Evolutionary conservation across 1,140 invertebrate species (phyloP).

Genomic region (Caenorhabditis brenneri): DNA sequence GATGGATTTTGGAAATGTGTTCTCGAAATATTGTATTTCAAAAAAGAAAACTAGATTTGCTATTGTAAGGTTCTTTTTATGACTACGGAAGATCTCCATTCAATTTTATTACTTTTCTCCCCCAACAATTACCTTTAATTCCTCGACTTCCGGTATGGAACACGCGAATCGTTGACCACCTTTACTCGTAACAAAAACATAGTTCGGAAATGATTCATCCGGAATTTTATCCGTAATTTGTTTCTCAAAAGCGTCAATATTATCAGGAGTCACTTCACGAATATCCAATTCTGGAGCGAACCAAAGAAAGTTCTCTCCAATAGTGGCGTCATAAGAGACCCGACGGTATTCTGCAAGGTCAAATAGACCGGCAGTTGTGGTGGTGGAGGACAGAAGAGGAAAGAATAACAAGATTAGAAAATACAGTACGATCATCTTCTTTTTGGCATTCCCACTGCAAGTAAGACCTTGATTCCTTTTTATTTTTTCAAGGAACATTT

Average conservation of each 20-base stretch:
- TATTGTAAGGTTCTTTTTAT: no score
- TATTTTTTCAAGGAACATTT: background rate
- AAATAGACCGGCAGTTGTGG: background rate
- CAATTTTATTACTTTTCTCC: no score
- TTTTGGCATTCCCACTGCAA: conserved; percentile 11
- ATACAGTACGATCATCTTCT: background rate
- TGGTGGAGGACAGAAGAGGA: no score
- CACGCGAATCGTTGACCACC: conserved; percentile 2
- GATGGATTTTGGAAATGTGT: background rate
- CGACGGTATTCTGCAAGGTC: conserved; percentile 34
- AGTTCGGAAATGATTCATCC: background rate
- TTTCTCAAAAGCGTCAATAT: conserved; percentile 15
- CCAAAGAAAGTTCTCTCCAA: background rate
- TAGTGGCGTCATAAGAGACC: conserved; percentile 29
- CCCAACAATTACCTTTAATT: background rate
- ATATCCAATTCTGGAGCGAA: background rate
- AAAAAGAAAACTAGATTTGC: no score
- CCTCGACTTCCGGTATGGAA: conserved; percentile 1
- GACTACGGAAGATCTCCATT: no score
- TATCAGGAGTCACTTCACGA: background rate
- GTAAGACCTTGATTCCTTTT: background rate
- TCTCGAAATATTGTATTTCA: background rate
- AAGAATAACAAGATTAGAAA: background rate
- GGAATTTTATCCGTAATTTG: background rate
- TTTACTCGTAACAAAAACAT: background rate